Evolutionary conservation across 2,888 invertebrate species (phyloP), one percentile per base, ranked within the genome.

Genomic region (Venustoraphidia nigricollis): DNA sequence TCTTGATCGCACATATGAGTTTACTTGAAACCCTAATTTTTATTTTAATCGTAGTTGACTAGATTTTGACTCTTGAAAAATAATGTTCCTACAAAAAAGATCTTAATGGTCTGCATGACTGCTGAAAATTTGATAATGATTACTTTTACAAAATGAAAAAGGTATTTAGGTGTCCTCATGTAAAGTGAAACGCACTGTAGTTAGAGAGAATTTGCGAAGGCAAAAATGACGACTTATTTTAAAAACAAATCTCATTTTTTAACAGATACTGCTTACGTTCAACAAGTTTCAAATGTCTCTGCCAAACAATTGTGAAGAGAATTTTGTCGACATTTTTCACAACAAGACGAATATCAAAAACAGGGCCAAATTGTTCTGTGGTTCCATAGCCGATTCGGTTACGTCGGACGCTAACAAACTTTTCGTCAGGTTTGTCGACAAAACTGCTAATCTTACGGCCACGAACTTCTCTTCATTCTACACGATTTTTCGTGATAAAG

Each of bases 371-470:
- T 79, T 80, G 63, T 91, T 87, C 66, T 92, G 92, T 61, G 90
- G 91, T 0, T 88, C 89, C 6, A 82, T 89, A 27, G 87, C 90
- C 0, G 90, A 91, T 56, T 70, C 82, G 2, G 77, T 88, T 11
- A 70, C 72, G 35, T 81, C 86, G 1, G 70, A 70, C 8, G 72
- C 76, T 3, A 83, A 84, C 62, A 67, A 79, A 10, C 75, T 90
- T 65, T 79, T 84, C 58, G 72, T 92, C 17, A 72, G 90, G 47
- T 89, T 81, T 63, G 81, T 77, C 54, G 27, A 27, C 27, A 27
- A 27, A 6, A 6, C 6, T 27, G 77, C 83, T 0, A 78, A 79
- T 52, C 69, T 73, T 35, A 73, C 73, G 34, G 75, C 76, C 10
- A 59, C 59, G 53, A 73, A 74, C 54, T 88, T 91, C 60, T 69